These are phyloP conservation scores for Epiblema foenella DNA, from an alignment of 2,888 invertebrate species.

Conservation along the genomic window DNA sequence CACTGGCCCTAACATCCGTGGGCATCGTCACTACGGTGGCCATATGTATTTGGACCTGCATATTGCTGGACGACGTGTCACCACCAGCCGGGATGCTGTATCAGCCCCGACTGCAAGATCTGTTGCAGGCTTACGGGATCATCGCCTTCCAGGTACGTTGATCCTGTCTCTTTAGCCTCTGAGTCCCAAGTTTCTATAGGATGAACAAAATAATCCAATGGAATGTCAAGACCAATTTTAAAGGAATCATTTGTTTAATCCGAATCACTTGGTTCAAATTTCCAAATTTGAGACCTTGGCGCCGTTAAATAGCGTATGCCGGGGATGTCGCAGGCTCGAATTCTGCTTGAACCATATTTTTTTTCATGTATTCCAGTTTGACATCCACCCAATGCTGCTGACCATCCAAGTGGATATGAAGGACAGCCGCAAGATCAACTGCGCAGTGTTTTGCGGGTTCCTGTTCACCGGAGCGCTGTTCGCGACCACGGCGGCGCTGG, in stretches of 20 bases:
- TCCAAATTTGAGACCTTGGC: too few species aligned
- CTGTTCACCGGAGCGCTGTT: slow-evolving; percentile 87
- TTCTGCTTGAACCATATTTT: too few species aligned
- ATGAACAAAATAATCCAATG: too few species aligned
- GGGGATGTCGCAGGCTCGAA: too few species aligned
- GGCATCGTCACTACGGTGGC: slow-evolving; percentile 87
- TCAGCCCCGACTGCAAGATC: slow-evolving; percentile 74
- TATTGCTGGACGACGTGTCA: slow-evolving; percentile 77
- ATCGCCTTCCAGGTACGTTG: slow-evolving; percentile 86
- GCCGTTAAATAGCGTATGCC: too few species aligned
- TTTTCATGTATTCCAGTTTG: slow-evolving; percentile 86
- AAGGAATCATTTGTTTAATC: too few species aligned
- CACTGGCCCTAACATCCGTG: slow-evolving; percentile 87
- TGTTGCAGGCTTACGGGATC: slow-evolving; percentile 87
- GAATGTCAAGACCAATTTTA: too few species aligned
- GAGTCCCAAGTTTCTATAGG: too few species aligned
- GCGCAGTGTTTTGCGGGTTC: slow-evolving; percentile 90
- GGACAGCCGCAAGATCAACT: slow-evolving; percentile 88
- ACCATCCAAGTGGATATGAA: slow-evolving; percentile 97
- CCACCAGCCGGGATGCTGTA: slow-evolving; percentile 60
- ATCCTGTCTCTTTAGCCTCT: not conserved
- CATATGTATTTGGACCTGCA: slow-evolving; percentile 87
- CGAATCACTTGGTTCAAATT: too few species aligned
- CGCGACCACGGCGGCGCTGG: slow-evolving; percentile 86
- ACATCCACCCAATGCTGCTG: slow-evolving; percentile 93